Evolutionary conservation across 2,113 vertebrate genomes (phyloP), one percentile per base, ranked within the genome.

Genomic region (Gobiocypris rarus): DNA sequence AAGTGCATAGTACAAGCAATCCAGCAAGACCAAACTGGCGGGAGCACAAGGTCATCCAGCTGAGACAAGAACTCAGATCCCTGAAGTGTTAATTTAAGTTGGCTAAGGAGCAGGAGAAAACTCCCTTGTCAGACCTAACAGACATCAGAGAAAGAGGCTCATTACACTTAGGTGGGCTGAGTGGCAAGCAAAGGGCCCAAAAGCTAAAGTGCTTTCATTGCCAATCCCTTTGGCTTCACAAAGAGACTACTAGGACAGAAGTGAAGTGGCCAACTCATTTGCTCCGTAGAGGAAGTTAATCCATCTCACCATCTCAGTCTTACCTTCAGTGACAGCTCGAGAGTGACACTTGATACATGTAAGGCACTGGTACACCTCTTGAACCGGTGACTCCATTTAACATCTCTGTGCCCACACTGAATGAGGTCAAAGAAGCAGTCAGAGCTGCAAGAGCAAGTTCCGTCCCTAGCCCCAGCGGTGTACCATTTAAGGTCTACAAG

Each of bases 401-500:
- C 58, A 43, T 14, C 22, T 15, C 31, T 1, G 22, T 45, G 38
- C 56, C 5, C 6, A 52, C 58, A 7, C n/a, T 80, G 38, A 45
- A 38, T 5, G 38, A 65, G 17, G 41, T 48, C 5, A 19, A 59
- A 19, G 59, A 80, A 9, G 22, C 9, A 13, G 26, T 80, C 5
- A 80, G 28, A 28, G n/a, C 34, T 28, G 41, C 58, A 9, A 58
- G 24, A 41, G 10, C 50, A 19, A 78, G 10, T 17, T 43, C 22
- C 3, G 6, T 22, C 3, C 45, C 81, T 58, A 67, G 70, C 6
- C 45, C 56, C 15, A 75, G 80, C 3, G 45, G 31, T 34, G 13
- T 73, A 50, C 31, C 61, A 10, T 70, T 43, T 17, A 84, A 81
- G 11, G 82, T 76, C 1, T 76, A 76, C 43, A 87, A 84, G 70